phyloP scores from a whole-genome alignment of 2,888 invertebrate genomes.

The Eucera pruinosa region DNA sequence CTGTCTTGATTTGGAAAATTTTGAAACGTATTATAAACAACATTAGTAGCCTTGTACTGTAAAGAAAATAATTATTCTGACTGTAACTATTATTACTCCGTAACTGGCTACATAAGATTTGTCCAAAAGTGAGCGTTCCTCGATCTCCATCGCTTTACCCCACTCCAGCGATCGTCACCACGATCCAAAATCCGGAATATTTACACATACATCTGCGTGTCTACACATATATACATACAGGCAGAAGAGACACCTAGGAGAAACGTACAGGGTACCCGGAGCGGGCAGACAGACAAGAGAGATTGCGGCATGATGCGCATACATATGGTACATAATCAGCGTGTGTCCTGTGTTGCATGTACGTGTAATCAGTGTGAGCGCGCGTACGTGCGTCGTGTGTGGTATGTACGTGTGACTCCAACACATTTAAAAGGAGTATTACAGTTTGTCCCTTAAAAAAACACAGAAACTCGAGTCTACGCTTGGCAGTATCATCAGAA shows the following conservation, averaged over 20 bases:
- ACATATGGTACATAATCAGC: conserved; percentile 20
- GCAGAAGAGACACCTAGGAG: conserved; percentile 44
- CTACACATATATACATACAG: conserved; percentile 33
- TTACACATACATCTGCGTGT: conserved; percentile 21
- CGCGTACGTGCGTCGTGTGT: not conserved
- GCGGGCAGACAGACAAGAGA: conserved; percentile 59
- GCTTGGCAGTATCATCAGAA: conserved; percentile 83
- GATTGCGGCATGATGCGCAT: conserved; percentile 40
- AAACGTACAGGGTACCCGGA: conserved; percentile 53
- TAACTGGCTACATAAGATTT: too few relatives aligned
- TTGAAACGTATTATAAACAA: too few relatives aligned
- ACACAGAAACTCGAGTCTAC: conserved; percentile 76
- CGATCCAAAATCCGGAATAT: conserved; percentile 4
- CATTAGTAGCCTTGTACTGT: too few relatives aligned
- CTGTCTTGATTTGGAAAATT: too few relatives aligned
- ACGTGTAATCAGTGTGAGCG: not conserved
- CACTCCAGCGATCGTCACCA: not conserved
- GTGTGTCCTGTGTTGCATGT: not conserved
- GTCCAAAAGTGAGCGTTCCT: too few relatives aligned
- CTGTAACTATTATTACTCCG: too few relatives aligned
- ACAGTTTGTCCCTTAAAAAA: conserved; percentile 69
- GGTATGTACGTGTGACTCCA: conserved; percentile 27
- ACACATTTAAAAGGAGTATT: conserved; percentile 70
- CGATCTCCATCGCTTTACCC: not conserved
- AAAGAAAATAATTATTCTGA: too few relatives aligned